These are phyloP conservation scores for Craseonycteris thonglongyai DNA, from an alignment of 2,113 vertebrate species.

Conservation along the genomic window DNA sequence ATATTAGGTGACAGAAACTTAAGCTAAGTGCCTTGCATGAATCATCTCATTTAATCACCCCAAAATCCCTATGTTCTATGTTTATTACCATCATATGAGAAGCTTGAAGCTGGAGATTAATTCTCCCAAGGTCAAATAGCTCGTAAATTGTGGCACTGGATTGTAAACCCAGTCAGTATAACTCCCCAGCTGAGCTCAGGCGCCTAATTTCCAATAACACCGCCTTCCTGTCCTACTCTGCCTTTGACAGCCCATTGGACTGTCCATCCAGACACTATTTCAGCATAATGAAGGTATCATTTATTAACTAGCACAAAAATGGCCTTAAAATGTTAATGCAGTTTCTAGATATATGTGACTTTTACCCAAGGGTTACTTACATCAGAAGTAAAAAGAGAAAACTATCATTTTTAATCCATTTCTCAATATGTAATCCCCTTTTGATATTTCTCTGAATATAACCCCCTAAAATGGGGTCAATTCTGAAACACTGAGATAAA, in stretches of 20 bases:
- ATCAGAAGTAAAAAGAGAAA: neutral
- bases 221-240: neutral
- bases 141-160: neutral
- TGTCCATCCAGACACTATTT: neutral
- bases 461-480: neutral
- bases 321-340: neutral
- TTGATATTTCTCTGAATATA: neutral
- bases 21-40: neutral
- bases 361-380: neutral
- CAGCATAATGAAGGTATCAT: neutral
- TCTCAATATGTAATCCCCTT: neutral
- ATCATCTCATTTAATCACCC: slow-evolving; percentile 1
- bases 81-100: neutral
- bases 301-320: neutral
- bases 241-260: neutral
- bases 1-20: neutral
- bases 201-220: neutral
- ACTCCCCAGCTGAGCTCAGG: neutral
- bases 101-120: neutral
- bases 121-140: neutral
- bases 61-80: neutral
- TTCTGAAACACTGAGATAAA: neutral
- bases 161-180: neutral
- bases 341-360: neutral
- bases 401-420: neutral